Base-by-base conservation (phyloP, 1,140 invertebrate species). In the Nebria ingens region DNA sequence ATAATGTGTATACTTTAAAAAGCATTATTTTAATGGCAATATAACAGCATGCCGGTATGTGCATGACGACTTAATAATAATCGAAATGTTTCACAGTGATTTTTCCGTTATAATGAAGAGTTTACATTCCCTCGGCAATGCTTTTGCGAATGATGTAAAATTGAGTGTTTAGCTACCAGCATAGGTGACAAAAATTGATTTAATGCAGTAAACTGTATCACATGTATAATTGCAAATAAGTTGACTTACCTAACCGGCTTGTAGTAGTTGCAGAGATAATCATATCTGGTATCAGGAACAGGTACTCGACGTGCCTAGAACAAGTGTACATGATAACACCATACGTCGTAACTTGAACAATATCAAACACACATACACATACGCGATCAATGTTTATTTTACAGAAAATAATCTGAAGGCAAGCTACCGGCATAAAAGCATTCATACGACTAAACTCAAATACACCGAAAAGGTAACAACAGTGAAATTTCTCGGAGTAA, bases 221-320 rank as follows among this genome's bases (percentile, higher is more conserved):
- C n/a, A 34, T 34, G 25, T 34, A 34, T 9, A 6, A 52, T 20
- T 11, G 51, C 13, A 52, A 20, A 52, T 21, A 20, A 11, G 4
- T 19, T 19, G n/a, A 64, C 75, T 81, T 77, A 97, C 93, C 93
- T 97, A 25, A 76, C 79, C 56, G 97, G 97, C 72, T 98, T 97
- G 75, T 90, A 94, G 70, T 86, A 93, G 58, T 98, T 84, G 73
- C 87, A 89, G 11, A 99, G 79, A 71, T 83, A 98, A 68, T 98
- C 93, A 70, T 84, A 99, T 59, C 97, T 80, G 23, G 83, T 79
- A 76, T 99, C 97, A 4, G 95, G 94, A 3, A 99, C 95, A n/a
- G 96, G 91, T 62, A 99, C 97, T 64, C 96, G 84, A 89, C 91
- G 86, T 97, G 80, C 73, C 75, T 68, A 70, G 78, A 72, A 67